Evolutionary conservation across 2,888 invertebrate species (phyloP), one percentile per base, ranked within the genome.

Genomic region (Microctonus brassicae): DNA sequence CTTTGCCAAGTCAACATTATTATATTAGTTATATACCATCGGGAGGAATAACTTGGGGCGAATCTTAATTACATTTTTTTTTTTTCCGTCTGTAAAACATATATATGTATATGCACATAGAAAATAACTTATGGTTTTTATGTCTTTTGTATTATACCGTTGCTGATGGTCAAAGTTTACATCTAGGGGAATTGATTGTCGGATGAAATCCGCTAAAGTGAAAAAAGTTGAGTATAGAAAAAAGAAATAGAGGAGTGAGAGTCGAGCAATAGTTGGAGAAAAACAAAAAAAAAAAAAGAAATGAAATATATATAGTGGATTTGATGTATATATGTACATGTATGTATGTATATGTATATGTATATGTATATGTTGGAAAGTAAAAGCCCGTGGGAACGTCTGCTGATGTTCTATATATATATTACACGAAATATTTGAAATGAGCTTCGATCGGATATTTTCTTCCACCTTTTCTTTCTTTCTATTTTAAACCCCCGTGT

Each of bases 351-450:
- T 20, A 7, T 47, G 47, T 17, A 9, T 17, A 13, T 1, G 42
- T 7, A n/a, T 7, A n/a, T 47, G 17, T 47, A 9, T 47, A 47
- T 47, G 65, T 69, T 60, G 47, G 62, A 71, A 72, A 62, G 79
- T 78, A 78, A 78, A 75, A 79, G 78, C 36, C 79, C 78, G 78
- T 78, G 76, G 80, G 78, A 79, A 78, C 78, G 72, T n/a, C n/a
- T n/a, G n/a, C n/a, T n/a, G n/a, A n/a, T n/a, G n/a, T 70, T 69
- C 68, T 73, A 63, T 69, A 55, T 26, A 55, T 34, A 10, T 10
- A 9, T n/a, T n/a, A 47, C 17, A 53, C 57, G 66, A 66, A 71
- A 71, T 71, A 71, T 71, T 62, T 71, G 55, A 42, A 66, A 62
- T 67, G 66, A 67, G 33, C 53, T 34, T 65, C 47, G 60, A 70